Evolutionary conservation across 2,888 invertebrate genomes (phyloP), one percentile per base, ranked within the genome.

Genomic region (Steromphala cineraria): DNA sequence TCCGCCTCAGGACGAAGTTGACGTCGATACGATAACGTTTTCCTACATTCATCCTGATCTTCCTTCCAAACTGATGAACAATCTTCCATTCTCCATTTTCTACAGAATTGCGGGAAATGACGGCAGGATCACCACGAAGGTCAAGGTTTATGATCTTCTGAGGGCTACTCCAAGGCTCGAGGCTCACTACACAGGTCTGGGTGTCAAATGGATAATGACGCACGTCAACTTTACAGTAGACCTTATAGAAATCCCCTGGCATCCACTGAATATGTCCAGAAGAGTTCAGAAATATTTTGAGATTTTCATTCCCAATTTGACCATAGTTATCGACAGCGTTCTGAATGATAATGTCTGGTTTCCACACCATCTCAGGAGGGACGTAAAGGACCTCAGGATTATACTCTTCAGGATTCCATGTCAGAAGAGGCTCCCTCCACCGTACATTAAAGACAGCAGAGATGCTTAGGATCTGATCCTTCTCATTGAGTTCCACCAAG

Each of bases 51-150:
- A n/a, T 17, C 71, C 40, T n/a, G 5, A 62, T n/a, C 24, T 62
- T 74, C 10, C 24, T 1, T 36, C n/a, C 19, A 21, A 46, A 19
- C 2, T 15, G 15, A 3, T 74, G 40, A 5, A 0, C 5, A 17
- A 74, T 19, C 21, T 74, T 36, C 71, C 71, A 74, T 19, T 74
- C 71, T 1, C 71, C 71, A 74, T 74, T 74, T n/a, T 74, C 46
- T 10, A 40, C 71, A 46, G 46, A 46, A 17, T 5, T 10, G 1
- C 19, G 8, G 19, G 3, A 19, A 0, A 17, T 15, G 4, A n/a
- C 13, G 3, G 36, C 71, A 4, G 40, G 71, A 2, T 7, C 21
- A 31, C 13, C 17, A 36, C 24, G 17, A 3, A 40, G 71, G 19
- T 40, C 71, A n/a, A 74, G 40, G 71, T 74, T 74, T 4, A 46